A percentile compares a stretch with the other conserved stretches of the same genome.
Evolutionary conservation across 1,140 invertebrate genomes (phyloP).

Genomic region (Tetramorium parvispinum): DNA sequence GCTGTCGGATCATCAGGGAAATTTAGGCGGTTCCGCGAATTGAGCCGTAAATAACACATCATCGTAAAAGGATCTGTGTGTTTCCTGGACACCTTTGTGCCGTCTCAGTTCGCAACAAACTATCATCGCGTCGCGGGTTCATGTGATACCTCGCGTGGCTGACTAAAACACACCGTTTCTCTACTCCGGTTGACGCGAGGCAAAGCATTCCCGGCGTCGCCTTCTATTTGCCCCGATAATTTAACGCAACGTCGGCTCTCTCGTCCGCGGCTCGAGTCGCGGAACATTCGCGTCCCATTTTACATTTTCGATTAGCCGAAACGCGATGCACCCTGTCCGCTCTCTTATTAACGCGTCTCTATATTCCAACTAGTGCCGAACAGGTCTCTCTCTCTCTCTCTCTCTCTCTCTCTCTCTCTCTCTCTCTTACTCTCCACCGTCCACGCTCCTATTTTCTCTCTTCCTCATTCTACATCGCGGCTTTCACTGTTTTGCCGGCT

Average conservation of each 20-base stretch:
- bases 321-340: slow-evolving; percentile 55
- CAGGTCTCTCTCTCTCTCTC: not conserved
- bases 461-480: slow-evolving; percentile 9
- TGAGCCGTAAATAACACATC: slow-evolving; percentile 39
- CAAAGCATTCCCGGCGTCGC: slow-evolving; percentile 60
- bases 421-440: not conserved
- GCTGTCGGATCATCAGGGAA: not conserved
- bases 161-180: slow-evolving; percentile 31
- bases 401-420: slow-evolving; percentile 1
- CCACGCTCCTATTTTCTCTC: not conserved
- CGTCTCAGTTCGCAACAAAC: slow-evolving; percentile 30
- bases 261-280: slow-evolving; percentile 16
- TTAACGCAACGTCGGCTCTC: slow-evolving; percentile 67
- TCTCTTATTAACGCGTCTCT: slow-evolving; percentile 69
- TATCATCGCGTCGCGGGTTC: slow-evolving; percentile 30
- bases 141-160: slow-evolving; percentile 28
- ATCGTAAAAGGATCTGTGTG: slow-evolving; percentile 12
- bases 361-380: slow-evolving; percentile 35
- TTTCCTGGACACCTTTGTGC: slow-evolving; percentile 44
- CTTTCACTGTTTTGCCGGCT: slow-evolving; percentile 42
- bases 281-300: slow-evolving; percentile 64
- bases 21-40: slow-evolving; percentile 38
- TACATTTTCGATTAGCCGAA: slow-evolving; percentile 73
- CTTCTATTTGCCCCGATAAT: slow-evolving; percentile 70
- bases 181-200: slow-evolving; percentile 44